Conservation (phyloP, 1,140 invertebrate genomes). For the Hylaeus anthracinus region DNA sequence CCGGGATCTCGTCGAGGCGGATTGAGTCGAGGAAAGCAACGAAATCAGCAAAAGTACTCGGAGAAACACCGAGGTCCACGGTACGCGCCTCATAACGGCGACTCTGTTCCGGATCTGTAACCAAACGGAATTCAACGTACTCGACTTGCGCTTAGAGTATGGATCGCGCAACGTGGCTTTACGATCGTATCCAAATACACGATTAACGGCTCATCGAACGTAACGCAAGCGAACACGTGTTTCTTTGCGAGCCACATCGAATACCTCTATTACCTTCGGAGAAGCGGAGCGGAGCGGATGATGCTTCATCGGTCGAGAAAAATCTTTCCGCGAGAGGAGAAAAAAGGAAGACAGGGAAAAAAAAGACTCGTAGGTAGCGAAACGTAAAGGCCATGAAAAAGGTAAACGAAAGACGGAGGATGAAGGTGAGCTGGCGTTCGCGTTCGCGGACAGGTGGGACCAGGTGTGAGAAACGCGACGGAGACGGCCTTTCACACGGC, state of each 20-base stretch:
- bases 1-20: conserved; percentile 56
- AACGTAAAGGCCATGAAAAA: conserved; percentile 35
- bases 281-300: conserved; percentile 46
- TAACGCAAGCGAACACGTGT: no score
- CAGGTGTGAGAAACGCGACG: conserved; percentile 16
- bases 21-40: conserved; percentile 49
- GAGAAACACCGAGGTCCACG: conserved; percentile 45
- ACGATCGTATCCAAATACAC: no score
- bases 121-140: neutral
- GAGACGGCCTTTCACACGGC: conserved; percentile 14
- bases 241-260: neutral
- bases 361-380: neutral
- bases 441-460: neutral
- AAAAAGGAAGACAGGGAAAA: neutral
- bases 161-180: no score
- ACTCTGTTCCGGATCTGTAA: conserved; percentile 47
- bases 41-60: conserved; percentile 60
- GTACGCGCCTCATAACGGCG: conserved; percentile 58
- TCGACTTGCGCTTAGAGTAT: no score
- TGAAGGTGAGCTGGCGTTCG: conserved; percentile 13
- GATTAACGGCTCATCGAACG: neutral
- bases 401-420: conserved; percentile 31
- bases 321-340: conserved; percentile 27
- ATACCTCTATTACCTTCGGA: neutral
- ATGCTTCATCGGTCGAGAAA: conserved; percentile 70